Base-by-base conservation (phyloP, 2,797 vertebrate genomes). In the Pteropus rufus region DNA sequence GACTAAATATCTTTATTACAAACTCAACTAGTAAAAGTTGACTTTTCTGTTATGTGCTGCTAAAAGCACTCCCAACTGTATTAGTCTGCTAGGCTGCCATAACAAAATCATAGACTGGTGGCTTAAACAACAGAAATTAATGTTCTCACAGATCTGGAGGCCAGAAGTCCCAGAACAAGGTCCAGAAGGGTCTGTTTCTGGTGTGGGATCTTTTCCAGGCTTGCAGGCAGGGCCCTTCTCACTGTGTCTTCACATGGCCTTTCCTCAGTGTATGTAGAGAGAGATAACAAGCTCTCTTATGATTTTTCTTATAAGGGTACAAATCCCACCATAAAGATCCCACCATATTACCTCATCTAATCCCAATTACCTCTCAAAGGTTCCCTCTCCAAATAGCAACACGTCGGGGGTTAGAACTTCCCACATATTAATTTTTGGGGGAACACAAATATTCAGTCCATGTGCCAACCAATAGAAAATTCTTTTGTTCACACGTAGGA, bases 21-120 rank as follows among this genome's bases (percentile, higher is more conserved):
- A 21, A 67, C 54, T 83, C 41, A 79, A 90, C 15, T 24, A 88
- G 84, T 14, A 83, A 9, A 87, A 36, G 60, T 54, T 82, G 39
- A 83, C 10, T 92, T 92, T 94, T 89, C 46, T 89, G 26, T 82
- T 83, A 82, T 31, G 60, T 85, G 44, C 60, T 93, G 46, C 49
- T 49, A 31, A 76, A 80, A 83, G 65, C 8, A 80, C 93, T 69
- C 29, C 12, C 34, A 93, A 44, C 46, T 46, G 16, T 72, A 36
- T 79, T 56, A 77, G 26, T 54, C 44, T 39, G 29, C 31, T 49
- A 29, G 39, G 31, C 8, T 21, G 6, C 54, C 29, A 54, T 31
- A 69, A 85, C 9, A 52, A 79, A 79, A 70, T 34, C 15, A 36
- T 54, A 65, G 24, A 54, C 18, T 11, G 12, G 16, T 39, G 65